Evolutionary conservation across 2,113 vertebrate species (phyloP), one percentile per base, ranked within the genome.

Genomic region (Neogale vison): DNA sequence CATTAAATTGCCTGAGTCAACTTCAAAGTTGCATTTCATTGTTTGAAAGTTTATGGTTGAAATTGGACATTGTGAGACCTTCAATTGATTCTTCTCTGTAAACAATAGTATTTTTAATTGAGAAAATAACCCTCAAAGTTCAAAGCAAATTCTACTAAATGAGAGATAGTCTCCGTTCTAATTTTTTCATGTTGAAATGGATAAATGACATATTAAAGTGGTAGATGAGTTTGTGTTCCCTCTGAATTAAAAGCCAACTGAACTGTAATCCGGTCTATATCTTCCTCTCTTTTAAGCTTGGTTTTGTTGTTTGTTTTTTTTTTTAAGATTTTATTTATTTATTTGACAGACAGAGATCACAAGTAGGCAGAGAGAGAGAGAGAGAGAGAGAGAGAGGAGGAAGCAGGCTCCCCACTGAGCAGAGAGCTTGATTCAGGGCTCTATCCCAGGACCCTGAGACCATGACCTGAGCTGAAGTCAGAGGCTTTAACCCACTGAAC

Each of bases 101-200:
- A 23, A 31, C 59, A 15, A 0, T 93, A 39, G 55, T 55, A 74
- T 79, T 95, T 85, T 81, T 80, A 95, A 80, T 76, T 86, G 50
- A 71, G 65, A 94, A 84, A 89, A 67, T 86, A 34, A 3, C 24
- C 15, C 67, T 24, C 31, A 72, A 59, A 83, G 6, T 80, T 77
- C 42, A 96, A 39, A 94, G 47, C 18, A 89, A 71, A 83, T 87
- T 79, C 65, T 71, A 26, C 39, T 65, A 81, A 87, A 17, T 86
- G 26, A 39, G 74, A 88, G n/a, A 47, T 86, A 85, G 47, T 94
- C 59, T 96, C 72, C 82, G 45, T 87, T 97, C 52, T 96, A 42
- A 36, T 77, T 90, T 74, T 96, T 92, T 77, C 55, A 67, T 81
- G 55, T 55, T 95, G 77, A 94, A 90, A 76, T 95, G 2, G 39